These are phyloP conservation scores for Cosmorhoe ocellata DNA, from an alignment of 2,888 invertebrate genomes.

Conservation along the genomic window DNA sequence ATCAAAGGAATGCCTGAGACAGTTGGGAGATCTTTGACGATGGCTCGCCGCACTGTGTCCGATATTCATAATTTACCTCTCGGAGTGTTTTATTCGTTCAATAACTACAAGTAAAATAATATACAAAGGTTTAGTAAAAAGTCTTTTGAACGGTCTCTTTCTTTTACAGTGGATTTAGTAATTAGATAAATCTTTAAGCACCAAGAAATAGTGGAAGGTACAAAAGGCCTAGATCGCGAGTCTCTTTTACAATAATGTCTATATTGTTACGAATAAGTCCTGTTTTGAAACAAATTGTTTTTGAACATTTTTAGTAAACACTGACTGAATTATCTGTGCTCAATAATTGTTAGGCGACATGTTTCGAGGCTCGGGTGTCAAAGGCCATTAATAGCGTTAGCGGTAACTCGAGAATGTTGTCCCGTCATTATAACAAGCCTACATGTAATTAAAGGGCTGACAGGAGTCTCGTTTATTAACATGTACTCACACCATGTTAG, in stretches of 20 bases:
- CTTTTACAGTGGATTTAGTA: no score
- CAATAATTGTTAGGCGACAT: conserved; percentile 23
- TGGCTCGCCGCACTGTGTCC: not conserved
- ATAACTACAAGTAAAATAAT: no score
- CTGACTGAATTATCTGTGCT: conserved; percentile 8
- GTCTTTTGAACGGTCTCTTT: no score
- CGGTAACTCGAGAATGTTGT: conserved; percentile 27
- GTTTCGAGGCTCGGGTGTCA: conserved; percentile 27
- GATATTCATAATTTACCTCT: no score
- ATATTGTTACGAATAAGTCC: no score
- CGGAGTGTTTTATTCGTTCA: no score
- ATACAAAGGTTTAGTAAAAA: no score
- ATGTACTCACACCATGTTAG: conserved; percentile 7
- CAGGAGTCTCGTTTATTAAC: conserved; percentile 24
- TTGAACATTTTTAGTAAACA: not conserved
- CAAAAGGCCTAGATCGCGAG: no score
- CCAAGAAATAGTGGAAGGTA: no score
- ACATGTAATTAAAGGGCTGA: conserved; percentile 27
- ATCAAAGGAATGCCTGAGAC: not conserved
- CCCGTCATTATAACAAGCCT: conserved; percentile 30
- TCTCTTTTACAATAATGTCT: no score
- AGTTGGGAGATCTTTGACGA: not conserved
- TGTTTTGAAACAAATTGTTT: not conserved
- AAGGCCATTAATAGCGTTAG: conserved; percentile 27
- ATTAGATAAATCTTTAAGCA: no score